Conservation (phyloP, 2,113 vertebrate genomes). For the Cichladusa arquata region DNA sequence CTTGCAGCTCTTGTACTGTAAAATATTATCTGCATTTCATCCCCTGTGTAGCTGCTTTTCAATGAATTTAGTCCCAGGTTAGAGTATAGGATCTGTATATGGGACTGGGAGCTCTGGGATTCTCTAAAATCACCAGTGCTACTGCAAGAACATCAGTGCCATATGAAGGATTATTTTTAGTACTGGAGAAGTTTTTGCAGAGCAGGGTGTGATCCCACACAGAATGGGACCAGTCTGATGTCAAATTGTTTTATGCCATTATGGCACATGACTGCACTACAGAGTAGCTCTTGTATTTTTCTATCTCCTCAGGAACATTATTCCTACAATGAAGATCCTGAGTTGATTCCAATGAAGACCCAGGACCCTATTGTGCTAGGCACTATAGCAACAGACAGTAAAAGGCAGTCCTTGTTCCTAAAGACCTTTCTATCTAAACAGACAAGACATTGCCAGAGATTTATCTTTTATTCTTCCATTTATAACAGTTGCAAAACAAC, state of each 20-base stretch:
- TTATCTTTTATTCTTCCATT: not conserved
- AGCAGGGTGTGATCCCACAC: not conserved
- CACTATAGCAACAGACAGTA: constrained; percentile 20
- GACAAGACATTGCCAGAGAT: not conserved
- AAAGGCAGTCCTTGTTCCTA: not conserved
- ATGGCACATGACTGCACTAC: not conserved
- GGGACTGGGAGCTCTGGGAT: not conserved
- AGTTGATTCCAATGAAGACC: not conserved
- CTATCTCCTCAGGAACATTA: not conserved
- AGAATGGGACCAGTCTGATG: not conserved
- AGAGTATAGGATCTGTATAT: too few relatives aligned
- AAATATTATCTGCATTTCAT: not conserved
- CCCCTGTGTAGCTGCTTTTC: not conserved
- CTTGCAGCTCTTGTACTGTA: not conserved
- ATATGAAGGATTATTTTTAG: not conserved
- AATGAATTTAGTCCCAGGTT: not conserved
- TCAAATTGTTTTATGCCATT: not conserved
- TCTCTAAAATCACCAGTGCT: not conserved
- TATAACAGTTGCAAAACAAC: not conserved
- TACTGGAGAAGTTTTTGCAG: not conserved
- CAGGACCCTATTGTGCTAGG: not conserved
- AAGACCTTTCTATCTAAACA: not conserved
- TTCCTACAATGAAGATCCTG: not conserved
- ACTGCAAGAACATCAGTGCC: not conserved
- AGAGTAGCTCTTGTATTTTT: not conserved